Evolutionary conservation across 2,888 invertebrate genomes (phyloP).

Genomic region (Autographa pulchrina): DNA sequence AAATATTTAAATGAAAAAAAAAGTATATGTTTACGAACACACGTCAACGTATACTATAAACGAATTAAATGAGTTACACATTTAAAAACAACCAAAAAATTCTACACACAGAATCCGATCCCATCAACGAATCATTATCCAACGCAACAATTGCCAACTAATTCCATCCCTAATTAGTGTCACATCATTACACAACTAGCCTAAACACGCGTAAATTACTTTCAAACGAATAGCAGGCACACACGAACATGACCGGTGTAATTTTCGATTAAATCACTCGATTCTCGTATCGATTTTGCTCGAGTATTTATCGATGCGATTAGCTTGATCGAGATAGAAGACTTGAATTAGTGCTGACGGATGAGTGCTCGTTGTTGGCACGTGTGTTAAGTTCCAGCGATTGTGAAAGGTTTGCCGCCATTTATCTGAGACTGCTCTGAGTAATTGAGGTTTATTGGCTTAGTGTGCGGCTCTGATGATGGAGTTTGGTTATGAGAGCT

Average conservation of each 20-base stretch:
- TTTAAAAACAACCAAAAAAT: not conserved
- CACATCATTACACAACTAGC: slow-evolving; percentile 51
- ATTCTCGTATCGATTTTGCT: slow-evolving; percentile 68
- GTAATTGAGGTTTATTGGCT: slow-evolving; percentile 49
- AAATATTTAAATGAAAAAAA: too few relatives aligned
- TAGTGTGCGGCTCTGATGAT: slow-evolving; percentile 25
- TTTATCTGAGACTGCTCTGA: slow-evolving; percentile 56
- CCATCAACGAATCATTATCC: not conserved
- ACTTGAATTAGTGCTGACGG: slow-evolving; percentile 78
- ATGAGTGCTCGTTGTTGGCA: slow-evolving; percentile 66
- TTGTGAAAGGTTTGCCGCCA: slow-evolving; percentile 48
- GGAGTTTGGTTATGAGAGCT: slow-evolving; percentile 3
- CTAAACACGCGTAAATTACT: slow-evolving; percentile 58
- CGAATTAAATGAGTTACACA: not conserved
- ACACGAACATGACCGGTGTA: slow-evolving; percentile 60
- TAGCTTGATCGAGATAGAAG: slow-evolving; percentile 79
- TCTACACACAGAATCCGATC: not conserved
- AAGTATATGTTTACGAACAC: too few relatives aligned
- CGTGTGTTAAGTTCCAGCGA: slow-evolving; percentile 59
- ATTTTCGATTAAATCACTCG: slow-evolving; percentile 70
- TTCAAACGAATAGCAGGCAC: slow-evolving; percentile 51
- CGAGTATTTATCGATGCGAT: slow-evolving; percentile 80
- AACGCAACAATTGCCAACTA: slow-evolving; percentile 44
- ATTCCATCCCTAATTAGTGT: slow-evolving; percentile 50
- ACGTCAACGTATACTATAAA: not conserved